Evolutionary conservation across 2,113 vertebrate species (phyloP).

Genomic region (Ptilonorhynchus violaceus): DNA sequence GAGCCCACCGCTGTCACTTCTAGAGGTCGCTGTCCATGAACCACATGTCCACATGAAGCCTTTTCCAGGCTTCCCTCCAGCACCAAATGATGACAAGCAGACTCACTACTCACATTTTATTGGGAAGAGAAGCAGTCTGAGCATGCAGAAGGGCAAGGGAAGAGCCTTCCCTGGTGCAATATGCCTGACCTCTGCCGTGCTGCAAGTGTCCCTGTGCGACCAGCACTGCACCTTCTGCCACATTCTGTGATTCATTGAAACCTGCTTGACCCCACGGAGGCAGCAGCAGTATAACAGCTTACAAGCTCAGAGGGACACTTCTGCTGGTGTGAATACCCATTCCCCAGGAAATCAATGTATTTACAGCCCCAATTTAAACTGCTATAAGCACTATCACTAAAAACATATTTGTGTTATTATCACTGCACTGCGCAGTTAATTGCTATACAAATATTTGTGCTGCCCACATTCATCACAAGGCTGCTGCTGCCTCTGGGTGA

Average conservation of each 20-base stretch:
- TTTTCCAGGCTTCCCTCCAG: neutral
- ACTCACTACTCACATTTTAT: neutral
- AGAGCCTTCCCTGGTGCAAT: neutral
- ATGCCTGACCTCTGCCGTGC: neutral
- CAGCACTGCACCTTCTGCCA: neutral
- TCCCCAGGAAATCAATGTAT: neutral
- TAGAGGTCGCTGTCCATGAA: neutral
- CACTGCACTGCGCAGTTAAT: neutral
- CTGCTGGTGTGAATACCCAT: neutral
- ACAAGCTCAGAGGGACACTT: neutral
- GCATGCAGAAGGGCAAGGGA: neutral
- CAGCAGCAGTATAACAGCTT: neutral
- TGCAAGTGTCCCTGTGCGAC: neutral
- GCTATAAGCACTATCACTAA: neutral
- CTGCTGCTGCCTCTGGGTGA: neutral
- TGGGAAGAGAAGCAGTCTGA: neutral
- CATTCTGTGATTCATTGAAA: neutral
- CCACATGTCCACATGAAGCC: no score
- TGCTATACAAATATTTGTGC: slow-evolving; percentile 31
- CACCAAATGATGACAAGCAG: neutral
- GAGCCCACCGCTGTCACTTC: neutral
- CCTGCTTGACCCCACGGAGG: neutral
- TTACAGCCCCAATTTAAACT: neutral
- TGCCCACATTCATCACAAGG: neutral
- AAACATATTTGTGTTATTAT: neutral